Evolutionary conservation across 2,113 vertebrate genomes (phyloP).

Genomic region (Azemiops feae): DNA sequence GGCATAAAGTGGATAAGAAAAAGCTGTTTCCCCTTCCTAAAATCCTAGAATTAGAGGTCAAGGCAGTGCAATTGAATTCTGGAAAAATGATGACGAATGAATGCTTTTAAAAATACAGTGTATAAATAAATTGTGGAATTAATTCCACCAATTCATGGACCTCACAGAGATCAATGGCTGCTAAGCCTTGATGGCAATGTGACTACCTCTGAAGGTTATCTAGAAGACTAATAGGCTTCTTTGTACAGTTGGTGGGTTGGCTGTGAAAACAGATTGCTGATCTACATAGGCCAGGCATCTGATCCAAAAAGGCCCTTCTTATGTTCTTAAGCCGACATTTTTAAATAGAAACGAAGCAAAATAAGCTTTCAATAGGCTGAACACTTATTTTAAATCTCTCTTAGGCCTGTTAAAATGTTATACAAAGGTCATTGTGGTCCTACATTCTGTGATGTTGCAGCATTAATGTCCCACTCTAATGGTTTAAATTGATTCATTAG

Average conservation of each 20-base stretch:
- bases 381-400: neutral
- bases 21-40: neutral
- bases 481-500: neutral
- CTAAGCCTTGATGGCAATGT: neutral
- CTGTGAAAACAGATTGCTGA: neutral
- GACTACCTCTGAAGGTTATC: neutral
- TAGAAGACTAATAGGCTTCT: neutral
- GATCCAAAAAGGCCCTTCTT: neutral
- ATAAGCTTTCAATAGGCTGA: neutral
- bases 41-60: neutral
- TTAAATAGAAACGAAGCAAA: neutral
- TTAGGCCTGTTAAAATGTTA: neutral
- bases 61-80: neutral
- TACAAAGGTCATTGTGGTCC: neutral
- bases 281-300: neutral
- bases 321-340: neutral
- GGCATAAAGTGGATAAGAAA: neutral
- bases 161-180: neutral
- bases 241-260: neutral
- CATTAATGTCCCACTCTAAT: neutral
- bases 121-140: neutral
- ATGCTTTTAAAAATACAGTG: neutral
- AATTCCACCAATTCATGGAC: neutral
- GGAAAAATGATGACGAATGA: neutral
- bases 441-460: neutral